These are phyloP conservation scores for Phataginus tetradactyla DNA, from an alignment of 2,797 vertebrate genomes.

Conservation along the genomic window DNA sequence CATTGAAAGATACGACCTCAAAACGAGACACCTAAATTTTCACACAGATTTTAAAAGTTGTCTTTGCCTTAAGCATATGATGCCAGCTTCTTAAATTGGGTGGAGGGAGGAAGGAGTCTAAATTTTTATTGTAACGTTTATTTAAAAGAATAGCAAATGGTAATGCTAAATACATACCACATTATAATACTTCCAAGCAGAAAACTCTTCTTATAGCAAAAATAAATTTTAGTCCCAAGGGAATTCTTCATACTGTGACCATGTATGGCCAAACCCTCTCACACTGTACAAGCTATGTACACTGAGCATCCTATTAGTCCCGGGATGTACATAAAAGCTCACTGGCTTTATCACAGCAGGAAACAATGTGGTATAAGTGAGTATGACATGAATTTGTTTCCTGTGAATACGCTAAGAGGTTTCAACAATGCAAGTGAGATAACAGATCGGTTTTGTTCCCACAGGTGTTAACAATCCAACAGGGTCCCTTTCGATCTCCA, in stretches of 20 bases:
- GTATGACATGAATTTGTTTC: slow-evolving; percentile 55
- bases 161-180: background rate
- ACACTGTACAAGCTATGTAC: background rate
- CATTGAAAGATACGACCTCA: background rate
- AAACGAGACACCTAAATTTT: background rate
- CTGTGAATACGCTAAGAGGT: slow-evolving; percentile 71
- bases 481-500: slow-evolving; percentile 48
- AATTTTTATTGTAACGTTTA: slow-evolving; percentile 22
- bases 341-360: slow-evolving; percentile 40
- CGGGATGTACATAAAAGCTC: slow-evolving; percentile 41
- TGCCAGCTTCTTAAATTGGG: background rate
- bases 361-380: slow-evolving; percentile 65
- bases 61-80: slow-evolving; percentile 2
- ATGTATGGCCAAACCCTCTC: background rate
- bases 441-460: slow-evolving; percentile 63
- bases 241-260: background rate
- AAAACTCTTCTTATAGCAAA: slow-evolving; percentile 2
- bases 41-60: background rate
- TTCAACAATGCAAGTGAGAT: slow-evolving; percentile 67
- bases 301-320: background rate
- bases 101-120: background rate
- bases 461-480: slow-evolving; percentile 34
- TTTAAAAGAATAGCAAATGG: slow-evolving; percentile 14
- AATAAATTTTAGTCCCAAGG: background rate
- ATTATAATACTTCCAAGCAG: background rate